phyloP scores from a whole-genome alignment of 2,113 vertebrate species.

The Dromas ardeola region DNA sequence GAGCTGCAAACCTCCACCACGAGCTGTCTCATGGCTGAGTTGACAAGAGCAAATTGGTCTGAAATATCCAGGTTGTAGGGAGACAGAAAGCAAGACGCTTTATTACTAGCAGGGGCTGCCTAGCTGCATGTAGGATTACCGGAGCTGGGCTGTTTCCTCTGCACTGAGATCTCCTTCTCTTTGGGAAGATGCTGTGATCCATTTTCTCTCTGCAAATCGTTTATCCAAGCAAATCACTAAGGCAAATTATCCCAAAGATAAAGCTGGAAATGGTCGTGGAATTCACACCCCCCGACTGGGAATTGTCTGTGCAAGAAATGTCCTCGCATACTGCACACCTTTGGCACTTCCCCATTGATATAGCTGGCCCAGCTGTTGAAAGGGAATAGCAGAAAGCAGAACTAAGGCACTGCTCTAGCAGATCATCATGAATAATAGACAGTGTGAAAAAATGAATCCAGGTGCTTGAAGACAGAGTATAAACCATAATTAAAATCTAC shows the following conservation, averaged over 20 bases:
- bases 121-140: rapidly evolving
- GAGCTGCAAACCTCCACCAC: constrained; percentile 13
- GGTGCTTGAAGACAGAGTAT: constrained; percentile 50
- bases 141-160: background rate
- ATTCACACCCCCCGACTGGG: rapidly evolving
- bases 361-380: background rate
- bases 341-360: background rate
- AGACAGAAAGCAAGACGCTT: background rate
- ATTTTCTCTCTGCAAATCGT: background rate
- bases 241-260: background rate
- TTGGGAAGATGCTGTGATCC: background rate
- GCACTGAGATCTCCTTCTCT: background rate
- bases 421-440: constrained; percentile 42
- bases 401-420: background rate
- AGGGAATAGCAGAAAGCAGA: background rate
- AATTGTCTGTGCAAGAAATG: background rate
- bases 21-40: background rate
- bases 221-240: background rate
- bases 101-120: background rate
- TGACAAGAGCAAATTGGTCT: constrained; percentile 21
- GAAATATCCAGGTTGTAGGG: background rate
- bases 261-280: background rate
- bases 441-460: constrained; percentile 35
- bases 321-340: background rate
- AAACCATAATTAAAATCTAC: constrained; percentile 60